Percentiles rank a stretch among this genome's conserved stretches.
These are phyloP conservation scores for Nemopilema nomurai DNA, from an alignment of 30 jellyfish, hydroid and myxozoan genomes.

Conservation along the genomic window DNA sequence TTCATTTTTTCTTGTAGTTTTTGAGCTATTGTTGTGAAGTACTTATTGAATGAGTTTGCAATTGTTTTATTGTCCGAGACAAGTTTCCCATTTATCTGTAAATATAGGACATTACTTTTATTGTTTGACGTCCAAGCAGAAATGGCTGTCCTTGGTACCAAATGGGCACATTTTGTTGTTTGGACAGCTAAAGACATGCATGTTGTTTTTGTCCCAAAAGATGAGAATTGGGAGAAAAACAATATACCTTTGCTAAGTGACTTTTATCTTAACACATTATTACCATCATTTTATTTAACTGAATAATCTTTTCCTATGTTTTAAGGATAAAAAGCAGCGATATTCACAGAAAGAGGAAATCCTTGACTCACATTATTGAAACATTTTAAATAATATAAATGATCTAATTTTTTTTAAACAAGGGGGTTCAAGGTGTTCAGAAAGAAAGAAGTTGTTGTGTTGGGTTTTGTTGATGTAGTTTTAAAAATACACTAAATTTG, in stretches of 20 bases:
- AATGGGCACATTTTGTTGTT: constrained; percentile 20
- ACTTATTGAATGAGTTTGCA: too few species aligned
- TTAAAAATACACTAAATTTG: not conserved
- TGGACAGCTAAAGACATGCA: constrained; percentile 14
- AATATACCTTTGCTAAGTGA: not conserved
- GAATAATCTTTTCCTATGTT: not conserved
- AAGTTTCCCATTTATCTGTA: too few species aligned
- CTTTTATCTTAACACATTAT: constrained; percentile 10
- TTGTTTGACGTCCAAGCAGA: too few species aligned
- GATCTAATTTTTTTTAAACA: not conserved
- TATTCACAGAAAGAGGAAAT: not conserved
- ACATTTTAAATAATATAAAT: not conserved
- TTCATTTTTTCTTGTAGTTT: too few species aligned
- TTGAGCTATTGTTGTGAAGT: too few species aligned
- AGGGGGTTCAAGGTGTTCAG: not conserved
- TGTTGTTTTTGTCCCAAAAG: not conserved
- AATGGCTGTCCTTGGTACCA: constrained; percentile 13
- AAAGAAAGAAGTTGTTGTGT: not conserved
- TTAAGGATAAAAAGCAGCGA: not conserved
- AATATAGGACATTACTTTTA: too few species aligned
- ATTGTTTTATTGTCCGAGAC: too few species aligned
- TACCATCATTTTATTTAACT: constrained; percentile 1
- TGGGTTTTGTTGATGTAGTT: not conserved
- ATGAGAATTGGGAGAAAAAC: constrained; percentile 12
- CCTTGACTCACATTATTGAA: not conserved